phyloP scores from a whole-genome alignment of 2,113 vertebrate genomes.

The Dendropsophus ebraccatus region DNA sequence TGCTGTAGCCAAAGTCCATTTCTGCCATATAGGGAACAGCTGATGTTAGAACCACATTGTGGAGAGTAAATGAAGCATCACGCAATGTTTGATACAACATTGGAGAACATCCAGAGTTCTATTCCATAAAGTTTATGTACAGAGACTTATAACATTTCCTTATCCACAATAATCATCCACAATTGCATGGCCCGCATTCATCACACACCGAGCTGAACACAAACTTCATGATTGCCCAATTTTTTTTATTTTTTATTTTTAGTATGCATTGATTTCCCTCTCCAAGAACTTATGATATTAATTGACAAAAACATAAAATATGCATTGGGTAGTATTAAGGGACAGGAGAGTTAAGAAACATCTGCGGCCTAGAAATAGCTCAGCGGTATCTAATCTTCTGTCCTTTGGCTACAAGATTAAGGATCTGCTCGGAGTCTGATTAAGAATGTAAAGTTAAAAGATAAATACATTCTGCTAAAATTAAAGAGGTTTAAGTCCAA shows the following conservation, averaged over 20 bases:
- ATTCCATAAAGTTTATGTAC: not conserved
- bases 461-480: constrained; percentile 87
- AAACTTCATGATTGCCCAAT: not conserved
- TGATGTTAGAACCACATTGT: no score
- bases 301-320: constrained; percentile 10
- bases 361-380: constrained; percentile 70
- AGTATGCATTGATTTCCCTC: not conserved
- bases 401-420: constrained; percentile 83
- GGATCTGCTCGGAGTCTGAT: constrained; percentile 86
- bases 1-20: no score
- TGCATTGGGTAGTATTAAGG: constrained; percentile 34
- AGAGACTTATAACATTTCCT: not conserved
- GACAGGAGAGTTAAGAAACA: constrained; percentile 67
- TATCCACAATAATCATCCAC: not conserved
- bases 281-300: not conserved
- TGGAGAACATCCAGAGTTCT: not conserved
- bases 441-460: constrained; percentile 88
- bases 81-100: not conserved
- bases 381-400: constrained; percentile 78
- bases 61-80: no score
- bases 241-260: not conserved
- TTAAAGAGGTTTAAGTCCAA: constrained; percentile 89
- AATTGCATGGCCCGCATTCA: not conserved
- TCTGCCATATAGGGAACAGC: no score
- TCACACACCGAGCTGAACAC: not conserved